Base-by-base conservation (phyloP, 2,888 invertebrate genomes). In the Cerceris ruficornis region DNA sequence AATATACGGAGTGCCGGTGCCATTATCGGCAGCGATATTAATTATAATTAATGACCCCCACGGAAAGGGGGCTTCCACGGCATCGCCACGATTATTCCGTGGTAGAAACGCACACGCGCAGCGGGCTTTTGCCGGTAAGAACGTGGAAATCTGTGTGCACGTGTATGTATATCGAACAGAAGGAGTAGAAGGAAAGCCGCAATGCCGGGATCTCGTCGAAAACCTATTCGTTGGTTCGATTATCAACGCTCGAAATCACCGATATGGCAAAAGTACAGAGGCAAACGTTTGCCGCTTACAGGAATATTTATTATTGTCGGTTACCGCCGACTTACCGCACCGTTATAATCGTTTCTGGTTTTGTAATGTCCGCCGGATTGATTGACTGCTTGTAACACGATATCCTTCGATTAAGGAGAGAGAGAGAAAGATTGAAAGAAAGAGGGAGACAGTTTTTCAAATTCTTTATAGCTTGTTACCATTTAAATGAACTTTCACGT, bases 31-130 rank as follows among this genome's bases (percentile, higher is more conserved):
- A 69, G 60, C 76, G 74, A 80, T 81, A 80, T 88, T 85, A 85
- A 85, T 88, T 82, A 70, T 80, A 86, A 88, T 88, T 88, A 85
- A 86, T 72, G 80, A 80, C 71, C 67, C 70, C 41, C 42, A 71
- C 52, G 71, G 13, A 55, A 17, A 61, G 55, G 70, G 55, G 68
- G 58, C 69, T 75, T 69, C 73, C 69, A 39, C 57, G 69, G 75
- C 71, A 70, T 61, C 62, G 62, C 54, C 71, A 57, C 68, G 66
- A 65, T 75, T 77, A 80, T 78, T 77, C 60, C 71, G 43, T 52
- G 58, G 71, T n/a, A 17, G 39, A 41, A n/a, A 61, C 55, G 49
- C 41, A n/a, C 43, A 15, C 39, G 42, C 41, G 49, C 43, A 42
- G 14, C 50, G 42, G 15, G n/a, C 6, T 64, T 28, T 17, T n/a